phyloP scores from a whole-genome alignment of 2,113 vertebrate genomes.

The Syrrhaptes paradoxus region DNA sequence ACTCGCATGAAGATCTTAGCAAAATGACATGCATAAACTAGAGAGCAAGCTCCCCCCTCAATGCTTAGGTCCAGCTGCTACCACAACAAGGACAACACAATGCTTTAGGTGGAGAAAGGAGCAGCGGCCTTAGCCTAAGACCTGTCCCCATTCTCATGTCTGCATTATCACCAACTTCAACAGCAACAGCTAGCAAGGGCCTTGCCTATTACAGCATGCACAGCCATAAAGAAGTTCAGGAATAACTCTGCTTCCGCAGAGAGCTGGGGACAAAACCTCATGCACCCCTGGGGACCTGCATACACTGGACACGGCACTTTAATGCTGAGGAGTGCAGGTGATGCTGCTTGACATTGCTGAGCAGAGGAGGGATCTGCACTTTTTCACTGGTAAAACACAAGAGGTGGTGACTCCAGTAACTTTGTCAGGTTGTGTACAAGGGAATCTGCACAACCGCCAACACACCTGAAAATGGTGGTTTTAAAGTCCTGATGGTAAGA shows the following conservation, averaged over 20 bases:
- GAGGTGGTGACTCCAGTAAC: neutral
- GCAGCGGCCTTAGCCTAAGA: neutral
- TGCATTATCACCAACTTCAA: neutral
- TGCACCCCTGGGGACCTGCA: neutral
- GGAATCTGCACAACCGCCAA: neutral
- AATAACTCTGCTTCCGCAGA: neutral
- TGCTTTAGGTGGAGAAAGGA: neutral
- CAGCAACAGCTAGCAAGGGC: neutral
- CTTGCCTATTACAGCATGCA: rapidly evolving
- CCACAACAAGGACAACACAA: rapidly evolving
- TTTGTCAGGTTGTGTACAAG: neutral
- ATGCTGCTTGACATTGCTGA: neutral
- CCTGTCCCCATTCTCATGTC: neutral
- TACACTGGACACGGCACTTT: rapidly evolving
- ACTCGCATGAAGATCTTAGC: neutral
- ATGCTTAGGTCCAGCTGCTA: neutral
- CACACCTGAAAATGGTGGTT: neutral
- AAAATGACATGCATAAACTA: neutral
- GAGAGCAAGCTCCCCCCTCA: neutral
- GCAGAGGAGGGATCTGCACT: neutral
- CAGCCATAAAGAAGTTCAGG: neutral
- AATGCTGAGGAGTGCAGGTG: neutral
- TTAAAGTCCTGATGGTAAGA: neutral
- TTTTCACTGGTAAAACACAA: neutral
- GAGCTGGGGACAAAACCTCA: neutral